A percentile compares a stretch with the other conserved stretches of the same genome.
Evolutionary conservation across 2,113 vertebrate species (phyloP).

Genomic region (Phrynosoma platyrhinos): DNA sequence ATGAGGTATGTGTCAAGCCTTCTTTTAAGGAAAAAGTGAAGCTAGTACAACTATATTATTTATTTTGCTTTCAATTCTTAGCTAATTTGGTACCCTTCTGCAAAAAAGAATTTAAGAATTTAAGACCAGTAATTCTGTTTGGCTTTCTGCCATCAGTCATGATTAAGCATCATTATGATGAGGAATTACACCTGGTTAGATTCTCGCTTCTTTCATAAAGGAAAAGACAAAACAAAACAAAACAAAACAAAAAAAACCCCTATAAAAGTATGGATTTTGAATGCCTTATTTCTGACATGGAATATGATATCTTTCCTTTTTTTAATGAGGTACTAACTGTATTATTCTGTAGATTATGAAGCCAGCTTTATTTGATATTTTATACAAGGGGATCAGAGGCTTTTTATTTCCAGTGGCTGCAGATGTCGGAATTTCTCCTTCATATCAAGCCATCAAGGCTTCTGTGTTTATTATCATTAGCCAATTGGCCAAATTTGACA

Average conservation of each 20-base stretch:
- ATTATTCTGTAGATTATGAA: slow-evolving; percentile 53
- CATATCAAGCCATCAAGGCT: slow-evolving; percentile 53
- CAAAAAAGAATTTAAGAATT: slow-evolving; percentile 44
- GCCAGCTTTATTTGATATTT: slow-evolving; percentile 45
- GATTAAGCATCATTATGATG: too few relatives aligned
- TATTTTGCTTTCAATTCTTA: slow-evolving; percentile 59
- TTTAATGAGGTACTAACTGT: slow-evolving; percentile 47
- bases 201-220: too few relatives aligned
- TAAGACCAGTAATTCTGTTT: too few relatives aligned
- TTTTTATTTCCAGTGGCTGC: slow-evolving; percentile 55
- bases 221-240: slow-evolving; percentile 55
- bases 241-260: slow-evolving; percentile 56
- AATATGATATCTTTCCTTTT: neutral
- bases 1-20: slow-evolving; percentile 54
- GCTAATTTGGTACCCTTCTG: slow-evolving; percentile 71
- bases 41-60: slow-evolving; percentile 41
- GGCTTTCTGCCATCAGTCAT: too few relatives aligned
- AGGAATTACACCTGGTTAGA: too few relatives aligned
- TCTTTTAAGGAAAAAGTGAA: slow-evolving; percentile 24
- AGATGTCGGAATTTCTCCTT: slow-evolving; percentile 44
- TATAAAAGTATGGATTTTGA: slow-evolving; percentile 31
- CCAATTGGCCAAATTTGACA: slow-evolving; percentile 44
- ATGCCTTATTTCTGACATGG: slow-evolving; percentile 35
- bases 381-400: slow-evolving; percentile 51
- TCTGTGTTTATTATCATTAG: slow-evolving; percentile 59